Evolutionary conservation across 2,888 invertebrate species (phyloP).

Genomic region (Morinoia aosen): DNA sequence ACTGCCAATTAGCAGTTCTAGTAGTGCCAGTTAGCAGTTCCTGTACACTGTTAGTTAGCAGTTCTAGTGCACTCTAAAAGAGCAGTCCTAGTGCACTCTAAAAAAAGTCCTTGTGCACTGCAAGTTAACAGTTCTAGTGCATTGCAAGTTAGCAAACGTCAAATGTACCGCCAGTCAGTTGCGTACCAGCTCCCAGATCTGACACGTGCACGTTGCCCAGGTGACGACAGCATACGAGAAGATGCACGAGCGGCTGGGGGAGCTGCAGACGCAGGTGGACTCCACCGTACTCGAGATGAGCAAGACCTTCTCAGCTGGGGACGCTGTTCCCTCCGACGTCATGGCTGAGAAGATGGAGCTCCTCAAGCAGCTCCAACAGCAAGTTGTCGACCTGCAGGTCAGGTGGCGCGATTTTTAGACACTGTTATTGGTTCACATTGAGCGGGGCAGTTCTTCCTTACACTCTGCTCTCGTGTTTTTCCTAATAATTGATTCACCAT

Average conservation of each 20-base stretch:
- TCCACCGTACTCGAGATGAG: constrained; percentile 64
- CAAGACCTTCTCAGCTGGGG: constrained; percentile 60
- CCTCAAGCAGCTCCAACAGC: constrained; percentile 67
- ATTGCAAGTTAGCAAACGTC: neutral
- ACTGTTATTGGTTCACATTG: neutral
- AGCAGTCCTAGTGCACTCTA: neutral
- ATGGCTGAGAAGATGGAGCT: constrained; percentile 60
- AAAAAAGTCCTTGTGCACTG: neutral
- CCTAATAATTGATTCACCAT: no score
- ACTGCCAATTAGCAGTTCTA: no score
- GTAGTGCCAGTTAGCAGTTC: neutral
- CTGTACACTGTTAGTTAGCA: neutral
- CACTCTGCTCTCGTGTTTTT: no score
- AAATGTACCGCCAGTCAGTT: no score
- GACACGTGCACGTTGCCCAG: constrained; percentile 27
- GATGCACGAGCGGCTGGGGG: constrained; percentile 70
- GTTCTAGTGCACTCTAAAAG: neutral
- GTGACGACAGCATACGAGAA: constrained; percentile 71
- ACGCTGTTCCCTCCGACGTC: constrained; percentile 57
- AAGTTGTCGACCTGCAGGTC: constrained; percentile 69
- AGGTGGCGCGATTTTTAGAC: neutral
- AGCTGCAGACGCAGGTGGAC: constrained; percentile 70
- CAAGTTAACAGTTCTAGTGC: neutral
- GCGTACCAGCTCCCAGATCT: no score
- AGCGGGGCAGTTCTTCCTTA: no score